Evolutionary conservation across 2,797 vertebrate species (phyloP).

Genomic region (Poeciliopsis infans): DNA sequence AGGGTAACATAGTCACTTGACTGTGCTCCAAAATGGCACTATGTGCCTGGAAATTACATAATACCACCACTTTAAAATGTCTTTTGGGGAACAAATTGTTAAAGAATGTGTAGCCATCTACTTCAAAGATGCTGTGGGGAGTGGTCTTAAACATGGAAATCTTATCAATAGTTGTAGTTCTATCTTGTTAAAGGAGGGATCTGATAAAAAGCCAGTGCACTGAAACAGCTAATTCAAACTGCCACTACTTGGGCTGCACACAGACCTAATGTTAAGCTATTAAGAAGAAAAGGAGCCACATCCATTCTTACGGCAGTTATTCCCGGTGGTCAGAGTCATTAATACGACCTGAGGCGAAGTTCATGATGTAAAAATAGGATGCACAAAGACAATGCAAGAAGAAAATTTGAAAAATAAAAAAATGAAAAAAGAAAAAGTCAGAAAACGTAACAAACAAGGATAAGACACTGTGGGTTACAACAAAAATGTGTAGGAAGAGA

Average conservation of each 20-base stretch:
- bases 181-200: slow-evolving; percentile 48
- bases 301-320: slow-evolving; percentile 55
- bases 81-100: slow-evolving; percentile 5
- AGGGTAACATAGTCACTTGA: no score
- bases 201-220: slow-evolving; percentile 55
- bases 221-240: slow-evolving; percentile 54
- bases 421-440: background rate
- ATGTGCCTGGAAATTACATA: no score
- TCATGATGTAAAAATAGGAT: slow-evolving; percentile 39
- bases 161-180: slow-evolving; percentile 65
- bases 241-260: slow-evolving; percentile 49
- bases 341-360: slow-evolving; percentile 52
- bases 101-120: slow-evolving; percentile 27
- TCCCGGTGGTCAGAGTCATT: slow-evolving; percentile 61
- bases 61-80: background rate
- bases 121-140: slow-evolving; percentile 43
- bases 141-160: slow-evolving; percentile 49
- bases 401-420: slow-evolving; percentile 6
- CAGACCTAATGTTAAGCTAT: slow-evolving; percentile 63
- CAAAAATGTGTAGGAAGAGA: background rate
- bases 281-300: slow-evolving; percentile 70
- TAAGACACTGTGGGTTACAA: background rate
- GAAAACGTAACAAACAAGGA: slow-evolving; percentile 15
- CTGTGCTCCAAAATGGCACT: no score
- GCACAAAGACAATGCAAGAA: slow-evolving; percentile 23